Percentiles rank a stretch among this genome's conserved stretches.
These are phyloP conservation scores for Eubucco bourcierii DNA, from an alignment of 2,113 vertebrate genomes.

Conservation along the genomic window DNA sequence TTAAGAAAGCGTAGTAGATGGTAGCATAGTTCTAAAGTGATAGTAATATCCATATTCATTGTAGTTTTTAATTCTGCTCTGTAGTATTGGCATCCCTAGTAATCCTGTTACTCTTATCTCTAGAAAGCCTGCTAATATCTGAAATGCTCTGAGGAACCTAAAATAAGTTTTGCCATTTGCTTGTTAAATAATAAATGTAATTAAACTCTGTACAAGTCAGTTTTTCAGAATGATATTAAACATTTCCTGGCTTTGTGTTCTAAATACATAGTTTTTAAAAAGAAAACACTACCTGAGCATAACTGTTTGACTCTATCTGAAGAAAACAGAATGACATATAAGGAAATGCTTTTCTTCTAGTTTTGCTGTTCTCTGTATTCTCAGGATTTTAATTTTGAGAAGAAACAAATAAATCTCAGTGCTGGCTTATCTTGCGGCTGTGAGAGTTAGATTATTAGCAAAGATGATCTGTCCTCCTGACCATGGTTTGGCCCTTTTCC, in stretches of 20 bases:
- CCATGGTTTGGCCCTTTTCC: background rate
- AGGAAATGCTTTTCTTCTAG: slow-evolving; percentile 24
- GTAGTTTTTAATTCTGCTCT: slow-evolving; percentile 51
- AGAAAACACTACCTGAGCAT: slow-evolving; percentile 1
- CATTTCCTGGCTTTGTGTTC: slow-evolving; percentile 47
- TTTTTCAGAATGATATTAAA: slow-evolving; percentile 48
- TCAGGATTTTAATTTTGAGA: slow-evolving; percentile 48
- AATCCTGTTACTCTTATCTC: slow-evolving; percentile 49
- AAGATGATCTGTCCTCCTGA: background rate
- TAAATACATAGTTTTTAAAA: slow-evolving; percentile 6
- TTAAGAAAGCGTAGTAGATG: slow-evolving; percentile 12
- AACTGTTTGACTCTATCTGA: background rate
- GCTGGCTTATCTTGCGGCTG: background rate
- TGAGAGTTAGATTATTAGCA: slow-evolving; percentile 45
- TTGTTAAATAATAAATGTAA: slow-evolving; percentile 50
- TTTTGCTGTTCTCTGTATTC: slow-evolving; percentile 45
- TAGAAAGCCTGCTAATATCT: slow-evolving; percentile 60
- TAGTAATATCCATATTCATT: slow-evolving; percentile 55
- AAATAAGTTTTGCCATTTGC: slow-evolving; percentile 58
- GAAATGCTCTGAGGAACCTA: slow-evolving; percentile 52
- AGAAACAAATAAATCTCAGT: slow-evolving; percentile 49
- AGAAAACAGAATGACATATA: background rate
- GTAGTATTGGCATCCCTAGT: slow-evolving; percentile 32
- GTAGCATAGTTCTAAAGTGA: slow-evolving; percentile 48
- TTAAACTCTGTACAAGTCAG: slow-evolving; percentile 38